A percentile compares a stretch with the other conserved stretches of the same genome.
Conservation (phyloP, 2,888 invertebrate genomes). For the Folsomia manolachei region DNA sequence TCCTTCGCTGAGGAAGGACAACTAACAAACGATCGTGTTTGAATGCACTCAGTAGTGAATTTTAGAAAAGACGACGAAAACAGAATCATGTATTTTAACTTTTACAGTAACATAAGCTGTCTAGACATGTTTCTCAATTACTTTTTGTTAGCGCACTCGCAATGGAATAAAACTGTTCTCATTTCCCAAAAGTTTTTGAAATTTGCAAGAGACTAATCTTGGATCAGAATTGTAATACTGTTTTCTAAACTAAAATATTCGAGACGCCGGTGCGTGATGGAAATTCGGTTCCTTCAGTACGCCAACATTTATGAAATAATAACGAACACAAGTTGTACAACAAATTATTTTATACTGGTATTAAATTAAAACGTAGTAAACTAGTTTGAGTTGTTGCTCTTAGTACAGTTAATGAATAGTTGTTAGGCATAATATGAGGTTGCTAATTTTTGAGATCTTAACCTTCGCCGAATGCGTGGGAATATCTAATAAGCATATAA, state of each 20-base stretch:
- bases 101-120: neutral
- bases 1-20: neutral
- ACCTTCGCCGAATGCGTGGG: too few species aligned
- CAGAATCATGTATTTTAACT: conserved; percentile 1
- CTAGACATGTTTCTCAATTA: neutral
- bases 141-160: neutral
- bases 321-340: neutral
- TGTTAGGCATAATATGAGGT: neutral
- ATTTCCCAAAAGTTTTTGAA: neutral
- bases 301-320: neutral
- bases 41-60: neutral
- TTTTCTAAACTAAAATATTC: neutral
- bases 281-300: too few species aligned
- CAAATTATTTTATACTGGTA: conserved; percentile 6
- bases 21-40: neutral
- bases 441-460: conserved; percentile 21
- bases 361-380: neutral
- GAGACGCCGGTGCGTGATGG: too few species aligned
- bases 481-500: neutral
- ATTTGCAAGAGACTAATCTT: neutral
- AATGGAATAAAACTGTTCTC: neutral
- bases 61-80: neutral
- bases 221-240: conserved; percentile 5
- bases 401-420: neutral
- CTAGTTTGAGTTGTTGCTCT: neutral